Conservation (phyloP, 2,113 vertebrate species). For the rabbit (Oryctolagus cuniculus) region DNA sequence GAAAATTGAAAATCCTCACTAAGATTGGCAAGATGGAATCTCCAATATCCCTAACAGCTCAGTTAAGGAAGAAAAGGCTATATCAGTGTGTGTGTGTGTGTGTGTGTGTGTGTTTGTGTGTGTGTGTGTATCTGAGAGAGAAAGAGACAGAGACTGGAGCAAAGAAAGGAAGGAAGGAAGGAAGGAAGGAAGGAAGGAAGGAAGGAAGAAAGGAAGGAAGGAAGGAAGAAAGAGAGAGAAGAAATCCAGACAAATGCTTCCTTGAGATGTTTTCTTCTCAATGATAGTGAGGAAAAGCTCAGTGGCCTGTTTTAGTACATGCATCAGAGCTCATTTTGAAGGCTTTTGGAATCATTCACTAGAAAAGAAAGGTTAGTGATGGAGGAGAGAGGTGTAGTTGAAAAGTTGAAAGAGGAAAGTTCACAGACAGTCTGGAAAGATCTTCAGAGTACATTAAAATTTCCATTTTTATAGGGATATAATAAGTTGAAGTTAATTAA, state of each 20-base stretch:
- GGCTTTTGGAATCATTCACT: background rate
- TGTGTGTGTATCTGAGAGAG: background rate
- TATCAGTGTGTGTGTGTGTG: too few species aligned
- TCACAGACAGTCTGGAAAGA: background rate
- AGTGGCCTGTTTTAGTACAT: background rate
- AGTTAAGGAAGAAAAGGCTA: background rate
- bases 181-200: too few species aligned
- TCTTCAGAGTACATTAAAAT: background rate
- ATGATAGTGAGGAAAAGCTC: background rate
- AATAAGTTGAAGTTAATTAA: background rate
- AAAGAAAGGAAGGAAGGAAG: too few species aligned
- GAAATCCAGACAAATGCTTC: background rate
- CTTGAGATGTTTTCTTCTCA: background rate
- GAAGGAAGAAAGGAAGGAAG: too few species aligned
- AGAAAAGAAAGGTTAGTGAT: too few species aligned
- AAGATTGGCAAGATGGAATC: background rate
- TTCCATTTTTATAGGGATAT: background rate
- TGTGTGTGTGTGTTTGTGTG: background rate
- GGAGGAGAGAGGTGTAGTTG: accelerated
- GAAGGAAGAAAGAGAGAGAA: too few species aligned
- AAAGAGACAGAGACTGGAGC: background rate
- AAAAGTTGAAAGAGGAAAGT: accelerated
- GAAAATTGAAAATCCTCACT: background rate
- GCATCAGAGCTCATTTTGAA: accelerated
- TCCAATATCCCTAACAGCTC: background rate